Base-by-base conservation (phyloP, 2,113 vertebrate genomes). In the Ctenodactylus gundi region DNA sequence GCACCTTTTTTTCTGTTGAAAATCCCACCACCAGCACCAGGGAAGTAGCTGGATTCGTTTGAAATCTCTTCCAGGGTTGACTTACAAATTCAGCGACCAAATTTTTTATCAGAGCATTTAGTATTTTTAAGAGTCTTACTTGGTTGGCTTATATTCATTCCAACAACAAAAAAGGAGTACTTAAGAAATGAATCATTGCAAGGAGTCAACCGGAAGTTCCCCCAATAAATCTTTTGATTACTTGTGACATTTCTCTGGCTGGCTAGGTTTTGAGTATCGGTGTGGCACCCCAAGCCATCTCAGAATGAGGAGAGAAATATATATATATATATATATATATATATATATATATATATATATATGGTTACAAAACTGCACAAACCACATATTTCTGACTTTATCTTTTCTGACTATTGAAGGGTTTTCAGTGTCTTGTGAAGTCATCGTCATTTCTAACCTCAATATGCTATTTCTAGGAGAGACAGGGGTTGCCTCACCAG, bases 21-120 rank as follows among this genome's bases (percentile, higher is more conserved):
- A 88, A 70, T 65, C 15, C 58, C 12, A 83, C 44, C 17, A 88
- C 31, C 31, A 70, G 15, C 57, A 68, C 1, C 46, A 94, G 21
- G 10, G n/a, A 78, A 82, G 39, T 55, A 25, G 51, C 80, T 23
- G 75, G 31, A 88, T 87, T 90, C 21, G 92, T 70, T 84, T 68
- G n/a, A 73, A 93, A 93, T 4, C 27, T 89, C 20, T 87, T 84
- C 23, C 55, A 67, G 76, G 82, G 77, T 94, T 95, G 46, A 85
- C 67, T 94, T 62, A 94, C 36, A 60, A 34, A 58, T 82, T 73
- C 18, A 51, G 46, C 41, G 77, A 41, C n/a, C 73, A 13, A 82
- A 89, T 80, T 89, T 88, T 41, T 85, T 72, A 85, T 64, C 65
- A 76, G 20, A 14, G 12, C 21, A 51, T 51, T 93, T 88, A 80